Evolutionary conservation across 53 echinoderm and acorn worm species (phyloP).

Genomic region (Paracentrotus lividus): DNA sequence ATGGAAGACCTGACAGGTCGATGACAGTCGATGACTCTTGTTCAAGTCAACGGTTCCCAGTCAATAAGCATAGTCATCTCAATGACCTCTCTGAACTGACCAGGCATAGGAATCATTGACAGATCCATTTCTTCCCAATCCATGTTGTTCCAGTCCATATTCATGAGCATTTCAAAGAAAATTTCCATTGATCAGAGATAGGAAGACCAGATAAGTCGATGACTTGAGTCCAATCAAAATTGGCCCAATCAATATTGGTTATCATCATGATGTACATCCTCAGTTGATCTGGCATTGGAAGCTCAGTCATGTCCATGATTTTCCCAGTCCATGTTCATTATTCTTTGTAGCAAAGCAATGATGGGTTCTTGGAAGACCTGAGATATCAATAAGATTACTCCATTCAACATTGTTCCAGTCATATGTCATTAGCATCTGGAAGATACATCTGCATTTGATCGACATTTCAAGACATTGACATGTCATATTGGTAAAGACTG

Average conservation of each 20-base stretch:
- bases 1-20: slow-evolving; percentile 43
- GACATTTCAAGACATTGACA: background rate
- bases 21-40: no score
- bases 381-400: slow-evolving; percentile 17
- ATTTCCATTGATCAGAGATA: slow-evolving; percentile 1
- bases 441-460: slow-evolving; percentile 31
- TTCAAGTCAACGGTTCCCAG: slow-evolving; percentile 50
- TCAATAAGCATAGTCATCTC: background rate
- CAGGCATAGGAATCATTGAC: slow-evolving; percentile 24
- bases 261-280: background rate
- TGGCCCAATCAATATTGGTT: slow-evolving; percentile 21
- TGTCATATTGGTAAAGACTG: background rate
- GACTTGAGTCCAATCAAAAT: slow-evolving; percentile 3
- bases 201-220: slow-evolving; percentile 57
- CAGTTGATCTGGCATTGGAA: slow-evolving; percentile 1
- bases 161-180: slow-evolving; percentile 26
- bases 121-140: slow-evolving; percentile 31
- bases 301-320: background rate
- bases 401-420: slow-evolving; percentile 49
- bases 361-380: slow-evolving; percentile 5
- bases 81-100: slow-evolving; percentile 1
- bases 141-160: slow-evolving; percentile 34
- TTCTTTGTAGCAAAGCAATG: background rate
- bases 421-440: background rate
- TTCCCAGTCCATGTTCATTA: slow-evolving; percentile 51